Percentiles rank a stretch among this genome's conserved stretches.
Evolutionary conservation across 2,797 vertebrate species (phyloP).

Genomic region (Sebastes cheni): DNA sequence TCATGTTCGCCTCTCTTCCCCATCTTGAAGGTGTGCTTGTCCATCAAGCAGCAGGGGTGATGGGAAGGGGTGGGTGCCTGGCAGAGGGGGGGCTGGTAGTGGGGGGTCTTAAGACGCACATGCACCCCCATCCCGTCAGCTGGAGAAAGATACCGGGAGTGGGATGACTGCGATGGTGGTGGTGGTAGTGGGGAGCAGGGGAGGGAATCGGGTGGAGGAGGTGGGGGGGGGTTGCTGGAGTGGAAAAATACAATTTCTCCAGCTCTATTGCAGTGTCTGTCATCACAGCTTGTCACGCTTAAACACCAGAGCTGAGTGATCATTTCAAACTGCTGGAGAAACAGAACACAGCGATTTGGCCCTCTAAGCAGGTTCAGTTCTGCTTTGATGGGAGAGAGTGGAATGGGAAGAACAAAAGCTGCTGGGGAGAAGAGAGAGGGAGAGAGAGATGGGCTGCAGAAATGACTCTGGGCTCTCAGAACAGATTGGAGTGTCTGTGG

Average conservation of each 20-base stretch:
- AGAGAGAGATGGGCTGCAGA: constrained; percentile 54
- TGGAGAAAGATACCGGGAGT: constrained; percentile 69
- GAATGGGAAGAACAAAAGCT: constrained; percentile 76
- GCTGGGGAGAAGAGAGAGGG: constrained; percentile 41
- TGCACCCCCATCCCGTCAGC: constrained; percentile 72
- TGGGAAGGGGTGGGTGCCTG: constrained; percentile 70
- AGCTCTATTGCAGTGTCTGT: constrained; percentile 84
- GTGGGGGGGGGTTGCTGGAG: constrained; percentile 52
- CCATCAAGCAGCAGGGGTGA: constrained; percentile 80
- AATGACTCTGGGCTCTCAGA: constrained; percentile 49
- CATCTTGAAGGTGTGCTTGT: constrained; percentile 83
- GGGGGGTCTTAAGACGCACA: constrained; percentile 78
- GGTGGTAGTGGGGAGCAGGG: constrained; percentile 37
- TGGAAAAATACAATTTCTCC: constrained; percentile 79
- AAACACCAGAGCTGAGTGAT: constrained; percentile 81
- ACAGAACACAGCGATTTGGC: constrained; percentile 83
- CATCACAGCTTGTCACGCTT: constrained; percentile 85
- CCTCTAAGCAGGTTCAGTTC: constrained; percentile 81
- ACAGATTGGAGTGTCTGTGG: constrained; percentile 45
- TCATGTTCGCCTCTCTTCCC: constrained; percentile 78
- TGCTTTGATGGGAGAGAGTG: constrained; percentile 74
- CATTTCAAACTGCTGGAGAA: constrained; percentile 82
- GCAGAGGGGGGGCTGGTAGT: constrained; percentile 63
- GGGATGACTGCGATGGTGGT: constrained; percentile 63
- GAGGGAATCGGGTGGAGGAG: constrained; percentile 59